phyloP scores from a whole-genome alignment of 2,113 vertebrate genomes.

The Puntigrus tetrazona region DNA sequence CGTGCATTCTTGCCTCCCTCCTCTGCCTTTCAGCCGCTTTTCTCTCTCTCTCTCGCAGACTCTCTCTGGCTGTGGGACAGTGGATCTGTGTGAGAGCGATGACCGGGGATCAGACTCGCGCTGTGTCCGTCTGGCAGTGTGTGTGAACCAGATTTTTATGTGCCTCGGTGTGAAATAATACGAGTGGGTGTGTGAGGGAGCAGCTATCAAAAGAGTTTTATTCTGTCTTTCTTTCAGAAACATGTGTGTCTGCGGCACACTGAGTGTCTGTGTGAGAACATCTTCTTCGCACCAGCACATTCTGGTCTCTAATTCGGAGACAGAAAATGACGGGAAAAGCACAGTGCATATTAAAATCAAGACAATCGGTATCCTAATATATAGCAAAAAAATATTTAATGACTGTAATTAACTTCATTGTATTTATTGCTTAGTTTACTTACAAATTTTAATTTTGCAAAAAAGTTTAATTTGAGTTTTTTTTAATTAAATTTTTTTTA shows the following conservation, averaged over 20 bases:
- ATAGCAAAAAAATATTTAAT: background rate
- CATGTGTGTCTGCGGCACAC: background rate
- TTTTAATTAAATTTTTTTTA: no score
- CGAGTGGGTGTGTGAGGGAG: constrained; percentile 31
- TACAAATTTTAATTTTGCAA: background rate
- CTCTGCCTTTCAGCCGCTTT: constrained; percentile 65
- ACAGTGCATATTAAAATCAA: background rate
- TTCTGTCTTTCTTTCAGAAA: background rate
- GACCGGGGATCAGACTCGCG: constrained; percentile 69
- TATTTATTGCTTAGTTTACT: background rate
- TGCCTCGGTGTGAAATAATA: constrained; percentile 33
- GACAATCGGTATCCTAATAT: background rate
- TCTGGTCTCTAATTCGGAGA: background rate
- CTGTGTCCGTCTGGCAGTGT: constrained; percentile 53
- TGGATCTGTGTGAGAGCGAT: constrained; percentile 46
- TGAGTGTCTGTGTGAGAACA: background rate
- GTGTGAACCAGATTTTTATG: constrained; percentile 43
- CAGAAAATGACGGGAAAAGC: background rate
- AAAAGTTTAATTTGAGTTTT: no score
- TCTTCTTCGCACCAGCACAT: background rate
- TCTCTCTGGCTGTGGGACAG: constrained; percentile 55
- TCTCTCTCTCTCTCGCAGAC: constrained; percentile 39
- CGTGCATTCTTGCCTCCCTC: constrained; percentile 71
- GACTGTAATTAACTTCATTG: background rate
- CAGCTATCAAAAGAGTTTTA: background rate